Evolutionary conservation across 2,888 invertebrate species (phyloP).

Genomic region (Macrophya annulata): DNA sequence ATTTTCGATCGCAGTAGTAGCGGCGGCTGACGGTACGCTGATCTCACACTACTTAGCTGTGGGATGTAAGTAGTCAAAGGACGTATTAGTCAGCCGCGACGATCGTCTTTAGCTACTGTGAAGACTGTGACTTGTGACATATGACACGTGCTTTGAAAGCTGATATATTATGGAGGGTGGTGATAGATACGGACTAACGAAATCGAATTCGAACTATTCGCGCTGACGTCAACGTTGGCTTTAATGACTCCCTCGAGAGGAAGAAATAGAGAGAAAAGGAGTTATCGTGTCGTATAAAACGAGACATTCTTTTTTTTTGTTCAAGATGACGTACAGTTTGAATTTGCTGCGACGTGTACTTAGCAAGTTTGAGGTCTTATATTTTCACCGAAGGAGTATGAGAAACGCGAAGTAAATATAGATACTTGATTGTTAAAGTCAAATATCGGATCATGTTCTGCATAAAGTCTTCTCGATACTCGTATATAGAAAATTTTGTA

Average conservation of each 20-base stretch:
- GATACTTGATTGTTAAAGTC: background rate
- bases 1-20: background rate
- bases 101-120: background rate
- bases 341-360: background rate
- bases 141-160: constrained; percentile 34
- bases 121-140: background rate
- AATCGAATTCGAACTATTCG: constrained; percentile 22
- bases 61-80: constrained; percentile 7
- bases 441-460: background rate
- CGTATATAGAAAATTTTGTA: background rate
- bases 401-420: background rate
- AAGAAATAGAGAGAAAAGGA: background rate
- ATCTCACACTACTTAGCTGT: constrained; percentile 11
- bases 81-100: constrained; percentile 17
- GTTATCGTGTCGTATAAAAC: background rate
- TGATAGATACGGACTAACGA: constrained; percentile 4
- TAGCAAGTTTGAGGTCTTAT: background rate
- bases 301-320: background rate
- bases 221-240: background rate
- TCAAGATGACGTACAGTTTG: background rate
- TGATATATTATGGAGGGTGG: constrained; percentile 10
- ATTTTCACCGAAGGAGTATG: background rate
- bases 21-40: constrained; percentile 24
- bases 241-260: constrained; percentile 25
- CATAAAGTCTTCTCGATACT: background rate